A percentile compares a stretch with the other conserved stretches of the same genome.
phyloP scores from a whole-genome alignment of 2,113 vertebrate species.

The Psephotus haematonotus region DNA sequence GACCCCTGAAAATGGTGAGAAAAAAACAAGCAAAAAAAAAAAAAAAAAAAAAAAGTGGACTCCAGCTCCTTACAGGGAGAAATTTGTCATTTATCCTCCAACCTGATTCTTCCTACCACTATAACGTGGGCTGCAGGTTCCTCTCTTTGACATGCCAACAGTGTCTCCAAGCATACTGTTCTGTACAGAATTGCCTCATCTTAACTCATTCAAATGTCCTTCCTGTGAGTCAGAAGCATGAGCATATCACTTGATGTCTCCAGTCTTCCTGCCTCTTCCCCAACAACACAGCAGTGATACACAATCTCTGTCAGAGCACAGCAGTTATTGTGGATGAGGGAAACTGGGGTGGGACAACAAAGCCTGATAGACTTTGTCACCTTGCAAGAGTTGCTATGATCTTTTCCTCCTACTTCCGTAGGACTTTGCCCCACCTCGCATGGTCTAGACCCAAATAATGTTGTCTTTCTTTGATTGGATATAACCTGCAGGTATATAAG shows the following conservation, averaged over 20 bases:
- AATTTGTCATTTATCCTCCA: not conserved
- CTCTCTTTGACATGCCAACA: not conserved
- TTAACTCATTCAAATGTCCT: not conserved
- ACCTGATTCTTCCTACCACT: not conserved
- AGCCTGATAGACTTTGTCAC: not conserved
- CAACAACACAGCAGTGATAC: rapidly evolving
- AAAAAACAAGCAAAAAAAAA: not conserved
- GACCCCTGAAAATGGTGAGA: rapidly evolving
- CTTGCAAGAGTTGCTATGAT: not conserved
- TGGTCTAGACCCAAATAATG: not conserved
- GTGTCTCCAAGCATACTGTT: not conserved
- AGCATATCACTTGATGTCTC: not conserved
- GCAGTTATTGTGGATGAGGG: rapidly evolving
- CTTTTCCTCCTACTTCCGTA: not conserved
- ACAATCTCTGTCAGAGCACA: not conserved
- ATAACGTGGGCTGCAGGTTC: not conserved
- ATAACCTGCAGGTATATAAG: not conserved
- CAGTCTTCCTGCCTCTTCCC: not conserved
- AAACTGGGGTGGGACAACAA: not conserved
- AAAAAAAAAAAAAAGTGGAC: not conserved
- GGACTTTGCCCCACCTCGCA: not conserved
- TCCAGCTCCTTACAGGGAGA: not conserved
- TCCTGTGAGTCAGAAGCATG: not conserved
- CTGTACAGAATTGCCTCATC: conserved; percentile 6
- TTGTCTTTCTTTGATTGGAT: not conserved